Evolutionary conservation across 2,797 vertebrate genomes (phyloP).

Genomic region (Sebastes hubbsi): DNA sequence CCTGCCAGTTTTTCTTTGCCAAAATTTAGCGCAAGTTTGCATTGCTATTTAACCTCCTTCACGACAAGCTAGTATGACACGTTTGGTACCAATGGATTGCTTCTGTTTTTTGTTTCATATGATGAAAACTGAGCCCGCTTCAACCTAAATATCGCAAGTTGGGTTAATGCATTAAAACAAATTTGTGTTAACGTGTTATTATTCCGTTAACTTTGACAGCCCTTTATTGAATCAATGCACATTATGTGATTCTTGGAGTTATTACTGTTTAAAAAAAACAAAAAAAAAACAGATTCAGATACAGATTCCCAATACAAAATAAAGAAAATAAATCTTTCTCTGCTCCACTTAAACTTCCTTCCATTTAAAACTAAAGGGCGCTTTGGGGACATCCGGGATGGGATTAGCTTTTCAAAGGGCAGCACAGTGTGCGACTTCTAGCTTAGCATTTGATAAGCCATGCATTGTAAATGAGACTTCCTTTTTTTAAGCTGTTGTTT

Average conservation of each 20-base stretch:
- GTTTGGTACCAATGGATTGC: no score
- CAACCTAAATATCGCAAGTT: no score
- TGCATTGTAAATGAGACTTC: conserved; percentile 22
- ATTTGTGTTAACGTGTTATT: no score
- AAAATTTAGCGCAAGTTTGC: no score
- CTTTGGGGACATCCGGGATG: conserved; percentile 1
- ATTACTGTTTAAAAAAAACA: neutral
- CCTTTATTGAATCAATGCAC: neutral
- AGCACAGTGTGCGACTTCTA: neutral
- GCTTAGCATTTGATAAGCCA: conserved; percentile 20
- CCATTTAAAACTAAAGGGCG: conserved; percentile 8
- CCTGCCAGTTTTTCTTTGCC: no score
- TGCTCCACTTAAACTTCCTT: neutral
- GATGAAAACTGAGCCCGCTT: no score
- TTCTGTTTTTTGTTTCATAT: no score
- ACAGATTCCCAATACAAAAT: neutral
- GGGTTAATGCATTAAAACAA: neutral
- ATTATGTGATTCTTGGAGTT: neutral
- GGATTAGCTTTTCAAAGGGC: conserved; percentile 48
- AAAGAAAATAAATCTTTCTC: neutral
- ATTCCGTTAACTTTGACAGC: no score
- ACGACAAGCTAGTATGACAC: no score
- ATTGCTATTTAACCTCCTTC: fast-evolving
- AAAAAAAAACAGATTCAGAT: neutral
- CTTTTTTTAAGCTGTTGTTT: conserved; percentile 4